Evolutionary conservation across 2,797 vertebrate genomes (phyloP), one percentile per base, ranked within the genome.

Genomic region (Cossypha caffra): DNA sequence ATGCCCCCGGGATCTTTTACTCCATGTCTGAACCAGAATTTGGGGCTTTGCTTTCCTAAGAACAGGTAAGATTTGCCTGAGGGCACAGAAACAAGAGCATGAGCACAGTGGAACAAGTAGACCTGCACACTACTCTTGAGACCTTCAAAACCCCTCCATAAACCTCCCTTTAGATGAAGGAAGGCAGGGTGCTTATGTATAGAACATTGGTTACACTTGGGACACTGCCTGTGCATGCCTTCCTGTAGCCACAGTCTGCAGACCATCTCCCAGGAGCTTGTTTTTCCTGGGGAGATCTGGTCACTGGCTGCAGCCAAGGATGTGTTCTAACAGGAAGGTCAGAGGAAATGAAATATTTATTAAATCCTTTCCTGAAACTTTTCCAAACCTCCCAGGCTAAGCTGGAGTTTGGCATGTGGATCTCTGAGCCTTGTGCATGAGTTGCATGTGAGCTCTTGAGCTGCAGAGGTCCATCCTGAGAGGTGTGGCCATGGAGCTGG

Each of bases 281-380:
- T 72, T 93, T 64, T 38, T 37, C 47, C 67, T 71, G 28, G 71
- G 26, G 28, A 87, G 51, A 62, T 69, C 59, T 66, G 69, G 37
- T 58, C 58, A 58, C 18, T 68, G 35, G 59, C 54, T 74, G 66
- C 80, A 84, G 66, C 23, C 69, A 51, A 50, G 38, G 85, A 62
- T 72, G 40, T 74, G 64, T 90, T 77, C 79, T 76, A 52, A 59
- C 26, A 74, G 28, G 80, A 89, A 88, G 26, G 38, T 69, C 76
- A 59, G 80, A 95, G 95, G 95, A 95, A 96, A 96, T 96, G 92
- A 96, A 96, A 95, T 93, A 87, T 37, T 48, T 42, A 43, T 91
- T 75, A 94, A 94, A 88, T 94, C 94, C 95, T 95, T 71, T 95
- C 95, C 93, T 51, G 86, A 93, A 85, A 85, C 95, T 96, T 96